Base-by-base conservation (phyloP, 1,140 invertebrate species). In the Camponotus floridanus region DNA sequence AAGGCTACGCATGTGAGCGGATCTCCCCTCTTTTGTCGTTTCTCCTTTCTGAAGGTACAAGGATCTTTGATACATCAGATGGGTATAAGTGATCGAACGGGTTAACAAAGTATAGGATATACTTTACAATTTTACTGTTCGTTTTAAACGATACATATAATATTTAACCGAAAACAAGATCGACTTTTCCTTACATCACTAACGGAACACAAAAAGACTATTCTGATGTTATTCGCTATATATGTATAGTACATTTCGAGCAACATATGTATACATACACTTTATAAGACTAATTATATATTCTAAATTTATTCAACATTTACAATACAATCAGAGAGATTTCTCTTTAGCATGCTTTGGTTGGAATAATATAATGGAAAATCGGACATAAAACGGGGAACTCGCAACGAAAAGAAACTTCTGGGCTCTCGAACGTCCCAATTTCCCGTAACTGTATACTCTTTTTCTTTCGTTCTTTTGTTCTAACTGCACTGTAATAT, bases 201-300 rank as follows among this genome's bases (percentile, higher is more conserved):
- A 84, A 76, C 86, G 18, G 62, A 91, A 74, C 84, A 88, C 61
- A 92, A 90, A 86, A 61, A 78, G 73, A 88, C 83, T 86, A 51
- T 62, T 86, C 65, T 68, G 83, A 57, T 84, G 71, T 86, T 42
- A 26, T 48, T 5, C 48, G 65, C 83, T 83, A 67, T 76, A 89
- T 73, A 67, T 88, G 88, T 86, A 86, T 88, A 26, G 26, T 85
- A 88, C 86, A 73, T 76, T 87, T 85, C 64, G 68, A 88, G 88
- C 65, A 80, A 83, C 55, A 51, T 51, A 70, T 87, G 64, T 68
- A 76, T 70, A 73, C 42, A 83, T 48, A 81, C 64, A 78, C 78
- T 74, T 61, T 26, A 51, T 51, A 42, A 84, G 31, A 62, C 67
- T 87, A 70, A 87, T 76, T 76, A 73, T 67, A 79, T 84, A 70